Evolutionary conservation across 2,888 invertebrate genomes (phyloP).

Genomic region (Helicoverpa assulta): DNA sequence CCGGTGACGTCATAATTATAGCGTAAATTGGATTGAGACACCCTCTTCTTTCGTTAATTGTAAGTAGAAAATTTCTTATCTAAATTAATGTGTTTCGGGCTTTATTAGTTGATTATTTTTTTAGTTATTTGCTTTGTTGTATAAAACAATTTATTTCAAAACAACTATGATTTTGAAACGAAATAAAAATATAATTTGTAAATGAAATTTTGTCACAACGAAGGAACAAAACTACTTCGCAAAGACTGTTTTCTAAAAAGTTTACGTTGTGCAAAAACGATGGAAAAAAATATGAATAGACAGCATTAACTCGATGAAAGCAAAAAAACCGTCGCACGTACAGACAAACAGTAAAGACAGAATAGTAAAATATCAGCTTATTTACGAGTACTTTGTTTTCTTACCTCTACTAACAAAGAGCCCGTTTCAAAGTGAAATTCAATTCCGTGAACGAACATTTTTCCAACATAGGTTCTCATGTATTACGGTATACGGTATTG

Average conservation of each 20-base stretch:
- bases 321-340: conserved; percentile 25
- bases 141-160: conserved; percentile 8
- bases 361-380: conserved; percentile 69
- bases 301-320: conserved; percentile 46
- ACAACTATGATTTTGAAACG: background rate
- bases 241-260: conserved; percentile 13
- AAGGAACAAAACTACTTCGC: conserved; percentile 3
- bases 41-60: conserved; percentile 87
- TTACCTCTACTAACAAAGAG: conserved; percentile 70
- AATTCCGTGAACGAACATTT: conserved; percentile 70
- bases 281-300: conserved; percentile 41
- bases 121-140: conserved; percentile 21
- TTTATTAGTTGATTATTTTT: conserved; percentile 52
- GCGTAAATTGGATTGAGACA: conserved; percentile 87
- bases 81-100: conserved; percentile 78
- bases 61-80: conserved; percentile 82
- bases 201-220: too few relatives aligned
- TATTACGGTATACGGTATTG: conserved; percentile 59
- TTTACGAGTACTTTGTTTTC: conserved; percentile 71
- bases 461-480: conserved; percentile 62
- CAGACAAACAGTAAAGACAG: conserved; percentile 45
- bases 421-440: conserved; percentile 71
- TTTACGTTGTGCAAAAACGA: conserved; percentile 10
- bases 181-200: too few relatives aligned
- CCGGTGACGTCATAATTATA: conserved; percentile 90